Percentiles rank a stretch among this genome's conserved stretches.
Conservation (phyloP, 2,888 invertebrate genomes). For the Perizoma flavofasciatum region DNA sequence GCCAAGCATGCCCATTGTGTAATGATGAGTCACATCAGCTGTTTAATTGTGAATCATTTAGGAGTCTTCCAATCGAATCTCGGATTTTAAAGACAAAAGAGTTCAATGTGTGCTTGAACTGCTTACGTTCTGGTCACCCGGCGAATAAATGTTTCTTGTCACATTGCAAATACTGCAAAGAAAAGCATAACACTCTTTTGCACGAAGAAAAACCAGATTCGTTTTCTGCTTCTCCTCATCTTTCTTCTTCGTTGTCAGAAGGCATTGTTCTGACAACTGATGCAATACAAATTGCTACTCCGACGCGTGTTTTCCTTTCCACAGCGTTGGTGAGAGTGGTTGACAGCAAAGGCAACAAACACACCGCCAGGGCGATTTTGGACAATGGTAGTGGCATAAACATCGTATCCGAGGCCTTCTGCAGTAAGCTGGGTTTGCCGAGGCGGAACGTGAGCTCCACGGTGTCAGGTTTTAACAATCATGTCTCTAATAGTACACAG, state of each 20-base stretch:
- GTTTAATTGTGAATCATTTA: slow-evolving; percentile 28
- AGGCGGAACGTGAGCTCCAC: slow-evolving; percentile 8
- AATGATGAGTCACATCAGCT: slow-evolving; percentile 20
- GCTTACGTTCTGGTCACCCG: slow-evolving; percentile 17
- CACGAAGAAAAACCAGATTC: slow-evolving; percentile 17
- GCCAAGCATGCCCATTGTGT: slow-evolving; percentile 24
- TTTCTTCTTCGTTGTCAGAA: slow-evolving; percentile 1
- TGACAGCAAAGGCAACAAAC: slow-evolving; percentile 9
- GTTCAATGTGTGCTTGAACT: slow-evolving; percentile 5
- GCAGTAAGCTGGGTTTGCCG: slow-evolving; percentile 15
- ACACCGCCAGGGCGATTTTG: slow-evolving; percentile 24
- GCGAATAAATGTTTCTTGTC: slow-evolving; percentile 25
- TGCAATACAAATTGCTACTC: slow-evolving; percentile 1
- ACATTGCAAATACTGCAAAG: slow-evolving; percentile 36
- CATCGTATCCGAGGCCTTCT: slow-evolving; percentile 10
- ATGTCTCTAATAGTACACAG: slow-evolving; percentile 4
- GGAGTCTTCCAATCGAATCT: slow-evolving; percentile 21
- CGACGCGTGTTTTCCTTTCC: slow-evolving; percentile 31
- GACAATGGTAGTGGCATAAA: slow-evolving; percentile 31
- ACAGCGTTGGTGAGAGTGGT: slow-evolving; percentile 33
- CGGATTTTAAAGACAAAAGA: slow-evolving; percentile 14
- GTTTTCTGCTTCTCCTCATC: not conserved
- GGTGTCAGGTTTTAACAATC: slow-evolving; percentile 20
- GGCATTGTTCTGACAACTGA: slow-evolving; percentile 6
- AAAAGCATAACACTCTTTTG: slow-evolving; percentile 34